Evolutionary conservation across 2,797 vertebrate species (phyloP).

Genomic region (Microtus californicus): DNA sequence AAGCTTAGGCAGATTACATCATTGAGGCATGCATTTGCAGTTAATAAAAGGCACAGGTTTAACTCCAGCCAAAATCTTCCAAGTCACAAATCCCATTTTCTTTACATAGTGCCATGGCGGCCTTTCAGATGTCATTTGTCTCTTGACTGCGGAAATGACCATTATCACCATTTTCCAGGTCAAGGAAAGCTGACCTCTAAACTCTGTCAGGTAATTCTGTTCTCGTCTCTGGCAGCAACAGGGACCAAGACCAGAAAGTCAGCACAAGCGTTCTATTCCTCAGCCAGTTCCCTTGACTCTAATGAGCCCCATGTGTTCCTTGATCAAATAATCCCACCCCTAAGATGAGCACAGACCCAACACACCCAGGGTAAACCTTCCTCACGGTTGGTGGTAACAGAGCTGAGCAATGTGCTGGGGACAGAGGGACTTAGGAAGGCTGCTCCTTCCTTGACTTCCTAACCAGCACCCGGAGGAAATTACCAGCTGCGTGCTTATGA

Average conservation of each 20-base stretch:
- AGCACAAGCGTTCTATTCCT: not conserved
- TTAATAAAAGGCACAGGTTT: slow-evolving; percentile 42
- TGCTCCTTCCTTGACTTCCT: not conserved
- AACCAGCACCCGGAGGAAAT: not conserved
- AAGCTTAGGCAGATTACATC: slow-evolving; percentile 37
- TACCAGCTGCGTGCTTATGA: not conserved
- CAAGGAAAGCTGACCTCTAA: slow-evolving; percentile 30
- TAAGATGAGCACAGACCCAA: not conserved
- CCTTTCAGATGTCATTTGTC: slow-evolving; percentile 16
- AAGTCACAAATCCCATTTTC: not conserved
- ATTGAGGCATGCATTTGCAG: not conserved
- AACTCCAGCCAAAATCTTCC: not conserved
- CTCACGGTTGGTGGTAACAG: not conserved
- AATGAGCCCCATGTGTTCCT: slow-evolving; percentile 34
- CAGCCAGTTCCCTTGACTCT: not conserved
- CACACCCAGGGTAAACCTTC: not conserved
- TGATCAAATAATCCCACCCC: slow-evolving; percentile 2
- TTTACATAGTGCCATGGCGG: not conserved
- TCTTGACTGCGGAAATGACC: slow-evolving; percentile 9
- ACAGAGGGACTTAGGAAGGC: not conserved
- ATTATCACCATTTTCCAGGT: slow-evolving; percentile 32
- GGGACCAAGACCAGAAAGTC: slow-evolving; percentile 6
- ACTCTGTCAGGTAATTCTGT: slow-evolving; percentile 30
- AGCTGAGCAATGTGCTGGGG: not conserved
- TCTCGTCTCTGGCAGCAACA: slow-evolving; percentile 25